A percentile compares a stretch with the other conserved stretches of the same genome.
phyloP scores from a whole-genome alignment of 2,888 invertebrate genomes.

The Pantelozetes paolii region DNA sequence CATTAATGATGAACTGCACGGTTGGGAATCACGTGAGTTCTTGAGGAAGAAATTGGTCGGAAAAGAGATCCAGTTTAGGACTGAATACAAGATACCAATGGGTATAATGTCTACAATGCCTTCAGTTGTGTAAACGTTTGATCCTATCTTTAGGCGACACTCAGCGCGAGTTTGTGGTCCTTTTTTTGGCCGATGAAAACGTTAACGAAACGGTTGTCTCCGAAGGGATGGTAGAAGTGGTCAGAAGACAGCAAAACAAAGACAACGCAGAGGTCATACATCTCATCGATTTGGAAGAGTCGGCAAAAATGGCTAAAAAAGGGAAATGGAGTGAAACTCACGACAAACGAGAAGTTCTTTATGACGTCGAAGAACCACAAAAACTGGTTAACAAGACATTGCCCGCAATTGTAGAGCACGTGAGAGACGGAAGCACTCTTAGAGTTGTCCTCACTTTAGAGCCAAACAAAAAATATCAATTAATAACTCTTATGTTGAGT shows the following conservation, averaged over 20 bases:
- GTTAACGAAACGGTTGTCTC: conserved; percentile 78
- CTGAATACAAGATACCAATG: conserved; percentile 68
- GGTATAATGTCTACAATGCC: conserved; percentile 14
- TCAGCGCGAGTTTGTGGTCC: not conserved
- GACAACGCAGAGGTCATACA: conserved; percentile 30
- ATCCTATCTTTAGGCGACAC: not conserved
- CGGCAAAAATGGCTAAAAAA: conserved; percentile 78
- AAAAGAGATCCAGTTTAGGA: conserved; percentile 80
- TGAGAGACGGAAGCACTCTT: conserved; percentile 93
- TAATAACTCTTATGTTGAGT: conserved; percentile 83
- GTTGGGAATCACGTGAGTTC: conserved; percentile 97
- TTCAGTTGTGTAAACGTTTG: not conserved
- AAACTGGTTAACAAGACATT: conserved; percentile 63
- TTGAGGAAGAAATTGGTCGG: conserved; percentile 90
- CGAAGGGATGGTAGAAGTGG: conserved; percentile 81
- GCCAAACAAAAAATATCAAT: conserved; percentile 60
- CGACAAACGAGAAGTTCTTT: conserved; percentile 75
- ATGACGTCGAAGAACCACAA: conserved; percentile 55
- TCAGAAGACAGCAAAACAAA: conserved; percentile 35
- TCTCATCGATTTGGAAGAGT: conserved; percentile 71
- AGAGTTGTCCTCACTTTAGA: conserved; percentile 84
- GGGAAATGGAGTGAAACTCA: conserved; percentile 60
- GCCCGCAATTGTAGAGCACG: conserved; percentile 90
- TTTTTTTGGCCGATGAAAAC: conserved; percentile 67
- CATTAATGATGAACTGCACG: conserved; percentile 83